Evolutionary conservation across 2,113 vertebrate genomes (phyloP).

Genomic region (Rattus norvegicus): GRCr8 NC_086035.1:4814001-4814500

Average conservation of each 20-base stretch:
- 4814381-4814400: neutral
- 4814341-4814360: neutral
- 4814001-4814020: slow-evolving; percentile 67
- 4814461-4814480: neutral
- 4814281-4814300: neutral
- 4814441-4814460: neutral
- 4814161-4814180: slow-evolving; percentile 77
- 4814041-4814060: slow-evolving; percentile 77
- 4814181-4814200: slow-evolving; percentile 82
- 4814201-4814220: slow-evolving; percentile 86
- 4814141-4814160: slow-evolving; percentile 80
- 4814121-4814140: slow-evolving; percentile 86
- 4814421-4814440: neutral
- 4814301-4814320: no score
- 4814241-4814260: slow-evolving; percentile 84
- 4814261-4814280: slow-evolving; percentile 67
- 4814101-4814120: slow-evolving; percentile 87
- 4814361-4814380: neutral
- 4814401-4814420: neutral
- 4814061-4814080: slow-evolving; percentile 81
- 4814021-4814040: slow-evolving; percentile 67
- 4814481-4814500: neutral
- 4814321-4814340: no score
- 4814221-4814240: slow-evolving; percentile 78
- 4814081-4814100: slow-evolving; percentile 86